Percentiles rank a stretch among this genome's conserved stretches.
Evolutionary conservation across 2,113 vertebrate species (phyloP).

Genomic region (Sarotherodon lohbergeri): DNA sequence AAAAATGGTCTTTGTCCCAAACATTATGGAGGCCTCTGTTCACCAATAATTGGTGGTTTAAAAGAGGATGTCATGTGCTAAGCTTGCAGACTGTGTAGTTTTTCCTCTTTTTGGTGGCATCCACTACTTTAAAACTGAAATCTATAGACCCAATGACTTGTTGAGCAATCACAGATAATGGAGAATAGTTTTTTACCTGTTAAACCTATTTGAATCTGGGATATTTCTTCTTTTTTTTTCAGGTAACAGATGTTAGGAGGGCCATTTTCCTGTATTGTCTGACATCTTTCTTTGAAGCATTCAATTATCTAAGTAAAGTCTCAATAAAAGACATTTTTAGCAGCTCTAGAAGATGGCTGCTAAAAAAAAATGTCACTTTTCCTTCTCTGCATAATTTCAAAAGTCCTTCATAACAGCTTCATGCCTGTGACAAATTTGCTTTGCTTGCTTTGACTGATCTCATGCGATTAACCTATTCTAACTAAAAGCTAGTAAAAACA

Average conservation of each 20-base stretch:
- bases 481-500: background rate
- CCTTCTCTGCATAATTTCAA: background rate
- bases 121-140: background rate
- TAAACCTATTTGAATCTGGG: background rate
- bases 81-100: background rate
- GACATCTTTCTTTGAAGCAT: background rate
- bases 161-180: background rate
- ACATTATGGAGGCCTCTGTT: background rate
- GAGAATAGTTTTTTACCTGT: background rate
- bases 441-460: background rate
- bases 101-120: background rate
- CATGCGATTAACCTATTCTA: background rate
- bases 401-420: background rate
- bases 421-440: background rate
- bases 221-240: background rate
- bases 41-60: background rate
- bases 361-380: background rate
- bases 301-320: background rate
- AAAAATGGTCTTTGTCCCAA: background rate
- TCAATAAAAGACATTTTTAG: background rate
- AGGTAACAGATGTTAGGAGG: background rate
- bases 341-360: background rate
- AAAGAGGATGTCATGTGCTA: background rate
- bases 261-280: background rate
- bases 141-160: accelerated